Base-by-base conservation (phyloP, 2,113 vertebrate genomes). In the Coptodon bakossiorum region DNA sequence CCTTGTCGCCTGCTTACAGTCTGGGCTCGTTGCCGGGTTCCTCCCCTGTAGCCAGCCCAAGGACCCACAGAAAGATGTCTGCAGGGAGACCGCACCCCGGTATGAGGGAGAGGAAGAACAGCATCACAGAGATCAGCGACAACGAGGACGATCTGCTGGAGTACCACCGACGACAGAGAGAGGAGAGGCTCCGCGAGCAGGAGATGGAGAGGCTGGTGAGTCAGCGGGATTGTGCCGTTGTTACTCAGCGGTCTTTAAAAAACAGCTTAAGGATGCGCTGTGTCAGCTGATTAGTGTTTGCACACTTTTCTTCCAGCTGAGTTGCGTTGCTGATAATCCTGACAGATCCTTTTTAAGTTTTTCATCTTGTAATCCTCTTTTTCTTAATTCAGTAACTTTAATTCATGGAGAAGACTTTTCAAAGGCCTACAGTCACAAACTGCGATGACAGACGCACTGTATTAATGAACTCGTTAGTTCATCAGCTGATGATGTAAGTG, bases 121-220 rank as follows among this genome's bases (percentile, higher is more conserved):
- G 98, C 97, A 99, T 99, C 95, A 97, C 97, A 0, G 98, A 99
- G 95, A 98, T 99, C 95, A 98, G 98, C 0, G 97, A 97, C 96
- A 98, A 98, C 0, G 98, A 99, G 93, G 98, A 98, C 0, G 98
- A 98, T 53, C 96, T 99, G 87, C 95, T 99, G 90, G 98, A 99
- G 90, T 99, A 99, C 93, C 99, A 99, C 91, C 96, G 98, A 4
- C 94, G 97, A 22, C 99, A 99, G 94, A 95, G 97, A 8, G 98
- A 99, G 83, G 99, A 99, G 94, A 92, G 99, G 17, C 97, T 99
- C n/a, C 96, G 98, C 12, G 99, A 99, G 91, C 99, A 99, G 96
- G 98, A 99, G 93, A 99, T 99, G 99, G 98, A 99, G 94, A 97
- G 96, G 40, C 96, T 99, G 98, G 99, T 99, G 95, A 98, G 98